phyloP scores from a whole-genome alignment of 2,888 invertebrate species.

The Molorchus minor region DNA sequence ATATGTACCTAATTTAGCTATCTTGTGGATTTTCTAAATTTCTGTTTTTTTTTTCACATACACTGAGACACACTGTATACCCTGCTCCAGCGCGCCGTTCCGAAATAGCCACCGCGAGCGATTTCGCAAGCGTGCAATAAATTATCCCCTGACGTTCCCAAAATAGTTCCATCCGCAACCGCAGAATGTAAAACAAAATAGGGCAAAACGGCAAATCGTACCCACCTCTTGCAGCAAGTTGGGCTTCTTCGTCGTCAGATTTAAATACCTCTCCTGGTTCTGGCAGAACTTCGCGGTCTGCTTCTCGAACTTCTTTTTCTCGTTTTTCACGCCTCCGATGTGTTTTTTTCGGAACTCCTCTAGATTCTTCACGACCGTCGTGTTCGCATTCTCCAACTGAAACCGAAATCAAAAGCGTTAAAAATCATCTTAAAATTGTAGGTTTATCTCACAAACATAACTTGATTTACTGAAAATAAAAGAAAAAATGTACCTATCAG shows the following conservation, averaged over 20 bases:
- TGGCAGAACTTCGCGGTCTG: conserved; percentile 97
- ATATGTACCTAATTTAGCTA: too few relatives aligned
- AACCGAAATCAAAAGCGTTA: too few relatives aligned
- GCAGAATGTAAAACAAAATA: conserved; percentile 6
- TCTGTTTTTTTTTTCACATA: too few relatives aligned
- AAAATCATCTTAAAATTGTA: too few relatives aligned
- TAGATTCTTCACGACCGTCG: conserved; percentile 91
- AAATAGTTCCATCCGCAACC: too few relatives aligned
- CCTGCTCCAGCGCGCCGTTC: too few relatives aligned
- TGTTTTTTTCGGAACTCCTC: conserved; percentile 94
- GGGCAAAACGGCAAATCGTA: conserved; percentile 10
- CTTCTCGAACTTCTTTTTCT: conserved; percentile 97
- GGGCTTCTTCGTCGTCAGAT: conserved; percentile 90
- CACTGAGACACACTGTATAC: too few relatives aligned
- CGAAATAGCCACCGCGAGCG: too few relatives aligned
- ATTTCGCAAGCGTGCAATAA: conserved; percentile 11
- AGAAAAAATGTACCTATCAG: too few relatives aligned
- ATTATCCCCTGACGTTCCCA: conserved; percentile 17
- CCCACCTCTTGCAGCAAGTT: conserved; percentile 88
- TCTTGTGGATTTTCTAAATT: too few relatives aligned
- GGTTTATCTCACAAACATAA: too few relatives aligned
- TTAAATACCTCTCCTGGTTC: conserved; percentile 94
- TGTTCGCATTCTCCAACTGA: conserved; percentile 90
- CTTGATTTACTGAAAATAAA: too few relatives aligned
- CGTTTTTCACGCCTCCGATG: conserved; percentile 94